Percentiles rank a stretch among this genome's conserved stretches.
Evolutionary conservation across 2,113 vertebrate species (phyloP).

Genomic region (Scophthalmus maximus): DNA sequence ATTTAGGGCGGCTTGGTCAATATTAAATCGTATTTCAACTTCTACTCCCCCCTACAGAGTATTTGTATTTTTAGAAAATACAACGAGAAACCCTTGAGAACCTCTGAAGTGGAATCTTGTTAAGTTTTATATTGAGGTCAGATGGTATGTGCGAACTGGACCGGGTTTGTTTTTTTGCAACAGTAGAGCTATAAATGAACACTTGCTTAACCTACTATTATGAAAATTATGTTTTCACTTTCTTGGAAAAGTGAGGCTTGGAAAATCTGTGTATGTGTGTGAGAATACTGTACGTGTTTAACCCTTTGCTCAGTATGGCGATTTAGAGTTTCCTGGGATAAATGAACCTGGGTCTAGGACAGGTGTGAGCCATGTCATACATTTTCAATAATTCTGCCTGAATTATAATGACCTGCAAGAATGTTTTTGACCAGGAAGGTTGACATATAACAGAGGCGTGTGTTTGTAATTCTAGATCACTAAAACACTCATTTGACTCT

Average conservation of each 20-base stretch:
- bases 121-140: constrained; percentile 62
- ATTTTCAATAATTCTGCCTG: constrained; percentile 4
- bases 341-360: constrained; percentile 38
- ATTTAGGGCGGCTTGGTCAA: constrained; percentile 49
- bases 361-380: constrained; percentile 32
- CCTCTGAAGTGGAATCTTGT: constrained; percentile 46
- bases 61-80: constrained; percentile 64
- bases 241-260: constrained; percentile 46
- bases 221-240: constrained; percentile 73
- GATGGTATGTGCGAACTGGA: constrained; percentile 62
- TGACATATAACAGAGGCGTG: background rate
- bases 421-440: background rate
- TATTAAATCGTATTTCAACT: constrained; percentile 47
- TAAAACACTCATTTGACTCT: background rate
- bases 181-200: constrained; percentile 71
- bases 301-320: constrained; percentile 31
- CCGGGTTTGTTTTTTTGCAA: constrained; percentile 53
- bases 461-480: background rate
- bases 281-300: constrained; percentile 32
- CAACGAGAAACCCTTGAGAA: constrained; percentile 51
- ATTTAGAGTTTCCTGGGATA: constrained; percentile 26
- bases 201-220: constrained; percentile 76
- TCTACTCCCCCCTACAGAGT: constrained; percentile 29
- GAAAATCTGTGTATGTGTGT: constrained; percentile 48
- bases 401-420: constrained; percentile 2